phyloP scores from a whole-genome alignment of 2,888 invertebrate species.

The Tenthredo amoena region DNA sequence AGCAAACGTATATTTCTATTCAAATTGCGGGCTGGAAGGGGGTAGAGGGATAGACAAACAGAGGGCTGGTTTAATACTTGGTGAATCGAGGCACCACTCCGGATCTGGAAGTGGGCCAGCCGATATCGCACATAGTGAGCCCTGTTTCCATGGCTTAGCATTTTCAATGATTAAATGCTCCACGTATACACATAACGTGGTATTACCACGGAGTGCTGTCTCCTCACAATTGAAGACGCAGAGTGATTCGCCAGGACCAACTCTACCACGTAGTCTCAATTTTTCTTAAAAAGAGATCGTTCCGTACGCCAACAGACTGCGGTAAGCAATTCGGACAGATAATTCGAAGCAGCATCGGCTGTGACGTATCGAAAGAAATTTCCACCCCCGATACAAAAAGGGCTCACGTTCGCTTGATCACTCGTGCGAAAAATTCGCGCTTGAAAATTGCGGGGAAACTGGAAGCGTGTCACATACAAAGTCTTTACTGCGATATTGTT shows the following conservation, averaged over 20 bases:
- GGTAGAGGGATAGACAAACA: background rate
- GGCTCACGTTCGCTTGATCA: background rate
- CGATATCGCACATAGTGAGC: constrained; percentile 9
- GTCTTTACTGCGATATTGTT: background rate
- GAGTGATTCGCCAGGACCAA: background rate
- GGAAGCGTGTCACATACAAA: background rate
- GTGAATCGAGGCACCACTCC: background rate
- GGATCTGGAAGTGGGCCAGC: constrained; percentile 37
- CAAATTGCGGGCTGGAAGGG: background rate
- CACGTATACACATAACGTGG: background rate
- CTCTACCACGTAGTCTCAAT: background rate
- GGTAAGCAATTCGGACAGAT: background rate
- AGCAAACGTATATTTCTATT: background rate
- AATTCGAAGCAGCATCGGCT: background rate
- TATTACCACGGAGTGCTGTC: background rate
- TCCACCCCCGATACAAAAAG: background rate
- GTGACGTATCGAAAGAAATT: background rate
- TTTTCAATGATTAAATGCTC: constrained; percentile 38
- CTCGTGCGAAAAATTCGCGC: background rate
- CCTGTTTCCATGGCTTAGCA: constrained; percentile 8
- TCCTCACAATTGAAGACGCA: background rate
- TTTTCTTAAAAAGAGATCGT: background rate
- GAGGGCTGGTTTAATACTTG: constrained; percentile 24
- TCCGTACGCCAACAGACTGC: background rate
- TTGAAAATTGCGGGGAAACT: background rate